phyloP scores from a whole-genome alignment of 2,113 vertebrate genomes.

The Vanacampus margaritifer region DNA sequence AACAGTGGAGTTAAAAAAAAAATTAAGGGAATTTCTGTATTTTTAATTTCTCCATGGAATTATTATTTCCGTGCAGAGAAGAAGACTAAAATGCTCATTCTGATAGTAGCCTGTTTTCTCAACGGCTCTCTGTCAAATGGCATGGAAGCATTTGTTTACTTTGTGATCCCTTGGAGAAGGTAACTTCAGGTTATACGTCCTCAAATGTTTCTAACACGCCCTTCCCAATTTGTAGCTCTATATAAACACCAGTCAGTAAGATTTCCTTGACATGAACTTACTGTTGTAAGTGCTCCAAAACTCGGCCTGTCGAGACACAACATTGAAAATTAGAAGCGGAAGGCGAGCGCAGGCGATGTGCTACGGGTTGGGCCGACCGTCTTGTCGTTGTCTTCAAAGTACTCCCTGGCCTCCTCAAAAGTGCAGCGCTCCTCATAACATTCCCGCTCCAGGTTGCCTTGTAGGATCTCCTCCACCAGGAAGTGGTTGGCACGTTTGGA shows the following conservation, averaged over 20 bases:
- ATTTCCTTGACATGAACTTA: conserved; percentile 30
- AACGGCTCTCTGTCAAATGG: no score
- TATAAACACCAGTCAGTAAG: background rate
- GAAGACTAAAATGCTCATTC: no score
- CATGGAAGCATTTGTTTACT: background rate
- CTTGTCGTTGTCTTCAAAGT: conserved; percentile 73
- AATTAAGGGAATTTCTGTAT: no score
- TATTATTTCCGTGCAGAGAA: no score
- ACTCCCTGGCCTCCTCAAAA: conserved; percentile 86
- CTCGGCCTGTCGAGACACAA: conserved; percentile 38
- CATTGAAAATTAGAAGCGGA: background rate
- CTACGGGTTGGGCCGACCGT: conserved; percentile 64
- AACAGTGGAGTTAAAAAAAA: no score
- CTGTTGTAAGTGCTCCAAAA: conserved; percentile 67
- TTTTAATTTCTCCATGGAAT: no score
- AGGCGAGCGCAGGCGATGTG: no score
- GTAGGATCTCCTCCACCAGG: conserved; percentile 80
- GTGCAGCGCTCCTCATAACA: conserved; percentile 83
- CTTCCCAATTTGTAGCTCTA: background rate
- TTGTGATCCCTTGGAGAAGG: no score
- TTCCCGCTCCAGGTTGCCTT: conserved; percentile 86
- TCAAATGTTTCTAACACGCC: background rate
- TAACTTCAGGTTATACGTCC: no score
- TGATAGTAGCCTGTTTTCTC: no score
- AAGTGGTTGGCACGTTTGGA: conserved; percentile 72